A percentile compares a stretch with the other conserved stretches of the same genome.
These are phyloP conservation scores for Drosophila azteca DNA, from an alignment of 1,140 invertebrate genomes.

Conservation along the genomic window DNA sequence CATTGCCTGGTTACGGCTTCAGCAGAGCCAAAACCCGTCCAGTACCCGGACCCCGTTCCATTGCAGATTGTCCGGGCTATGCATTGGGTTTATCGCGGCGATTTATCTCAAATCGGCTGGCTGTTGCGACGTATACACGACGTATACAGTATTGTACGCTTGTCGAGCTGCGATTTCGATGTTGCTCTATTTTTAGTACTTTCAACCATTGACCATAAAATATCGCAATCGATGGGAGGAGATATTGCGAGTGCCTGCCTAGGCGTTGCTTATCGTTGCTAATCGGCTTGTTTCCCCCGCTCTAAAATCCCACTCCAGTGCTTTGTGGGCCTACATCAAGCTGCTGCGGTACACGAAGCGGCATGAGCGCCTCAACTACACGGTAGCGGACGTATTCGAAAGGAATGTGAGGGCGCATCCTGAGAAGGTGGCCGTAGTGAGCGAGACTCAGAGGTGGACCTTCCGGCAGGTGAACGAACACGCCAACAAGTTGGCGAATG, in stretches of 20 bases:
- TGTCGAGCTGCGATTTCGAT: slow-evolving; percentile 41
- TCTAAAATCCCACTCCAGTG: slow-evolving; percentile 50
- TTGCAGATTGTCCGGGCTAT: slow-evolving; percentile 17
- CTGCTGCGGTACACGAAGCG: slow-evolving; percentile 86
- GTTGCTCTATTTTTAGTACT: slow-evolving; percentile 41
- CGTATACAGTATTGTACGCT: slow-evolving; percentile 18
- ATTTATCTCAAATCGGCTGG: slow-evolving; percentile 23
- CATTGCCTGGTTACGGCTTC: slow-evolving; percentile 1
- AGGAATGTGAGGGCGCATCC: slow-evolving; percentile 89
- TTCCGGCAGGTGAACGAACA: slow-evolving; percentile 92
- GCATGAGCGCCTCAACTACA: slow-evolving; percentile 87
- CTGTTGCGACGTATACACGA: background rate
- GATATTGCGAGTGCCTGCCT: slow-evolving; percentile 17
- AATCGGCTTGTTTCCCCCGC: slow-evolving; percentile 23
- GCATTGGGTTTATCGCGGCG: slow-evolving; percentile 30
- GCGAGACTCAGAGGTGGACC: slow-evolving; percentile 88
- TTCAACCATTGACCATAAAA: slow-evolving; percentile 48
- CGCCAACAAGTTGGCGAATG: slow-evolving; percentile 93
- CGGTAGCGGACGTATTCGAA: slow-evolving; percentile 90
- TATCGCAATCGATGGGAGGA: slow-evolving; percentile 32
- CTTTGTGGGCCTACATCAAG: slow-evolving; percentile 88
- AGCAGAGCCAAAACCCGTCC: background rate
- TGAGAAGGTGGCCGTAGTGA: slow-evolving; percentile 91
- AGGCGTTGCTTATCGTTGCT: slow-evolving; percentile 36
- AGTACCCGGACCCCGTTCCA: slow-evolving; percentile 16